Evolutionary conservation across 2,113 vertebrate genomes (phyloP).

Genomic region (Sorex araneus): DNA sequence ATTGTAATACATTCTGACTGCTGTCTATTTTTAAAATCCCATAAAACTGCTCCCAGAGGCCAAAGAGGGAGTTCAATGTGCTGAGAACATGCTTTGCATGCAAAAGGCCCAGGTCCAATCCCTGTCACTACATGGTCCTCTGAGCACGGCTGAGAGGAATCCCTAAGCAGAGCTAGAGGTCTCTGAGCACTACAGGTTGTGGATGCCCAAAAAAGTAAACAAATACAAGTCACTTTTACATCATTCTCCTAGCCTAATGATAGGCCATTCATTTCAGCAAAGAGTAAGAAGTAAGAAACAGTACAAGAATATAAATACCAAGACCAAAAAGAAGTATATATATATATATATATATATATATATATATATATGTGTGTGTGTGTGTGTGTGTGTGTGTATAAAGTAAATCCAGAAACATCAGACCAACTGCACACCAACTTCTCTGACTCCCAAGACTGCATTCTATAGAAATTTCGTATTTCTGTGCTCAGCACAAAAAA

Average conservation of each 20-base stretch:
- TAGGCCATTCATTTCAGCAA: neutral
- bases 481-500: neutral
- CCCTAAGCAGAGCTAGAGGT: too few relatives aligned
- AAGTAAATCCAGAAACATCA: conserved; percentile 33
- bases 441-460: neutral
- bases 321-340: conserved; percentile 65
- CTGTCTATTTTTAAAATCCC: neutral
- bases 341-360: too few relatives aligned
- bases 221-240: neutral
- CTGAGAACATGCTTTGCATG: too few relatives aligned
- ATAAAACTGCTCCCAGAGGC: neutral
- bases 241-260: neutral
- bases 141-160: too few relatives aligned
- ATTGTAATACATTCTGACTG: neutral
- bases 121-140: too few relatives aligned
- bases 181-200: too few relatives aligned
- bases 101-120: too few relatives aligned
- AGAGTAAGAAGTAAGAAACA: neutral
- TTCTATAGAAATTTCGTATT: neutral
- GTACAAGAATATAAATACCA: conserved; percentile 13
- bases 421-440: neutral
- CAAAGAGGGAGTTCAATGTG: too few relatives aligned
- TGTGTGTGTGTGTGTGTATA: conserved; percentile 27
- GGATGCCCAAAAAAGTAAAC: too few relatives aligned
- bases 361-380: too few relatives aligned